Conservation (phyloP, 2,797 vertebrate species). For the Eutrigla gurnardus region DNA sequence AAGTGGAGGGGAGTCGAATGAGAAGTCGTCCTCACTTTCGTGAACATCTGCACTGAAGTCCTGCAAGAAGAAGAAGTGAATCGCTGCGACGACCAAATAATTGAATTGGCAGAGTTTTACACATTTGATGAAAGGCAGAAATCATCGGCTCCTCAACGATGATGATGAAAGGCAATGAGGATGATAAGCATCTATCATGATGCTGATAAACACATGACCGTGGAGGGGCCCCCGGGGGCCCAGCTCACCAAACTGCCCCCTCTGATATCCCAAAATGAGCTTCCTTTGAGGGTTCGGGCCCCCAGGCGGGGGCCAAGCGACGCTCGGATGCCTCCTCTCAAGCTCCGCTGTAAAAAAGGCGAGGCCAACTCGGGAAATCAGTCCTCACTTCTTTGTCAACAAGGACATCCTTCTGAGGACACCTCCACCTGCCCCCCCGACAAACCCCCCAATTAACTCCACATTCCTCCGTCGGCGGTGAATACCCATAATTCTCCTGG, state of each 20-base stretch:
- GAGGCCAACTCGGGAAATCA: conserved; percentile 62
- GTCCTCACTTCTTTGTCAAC: conserved; percentile 72
- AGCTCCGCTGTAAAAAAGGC: conserved; percentile 40
- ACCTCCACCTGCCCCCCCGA: conserved; percentile 43
- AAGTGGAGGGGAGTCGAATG: conserved; percentile 29
- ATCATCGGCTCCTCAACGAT: no score
- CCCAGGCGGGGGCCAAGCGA: conserved; percentile 27
- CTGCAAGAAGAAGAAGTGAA: neutral
- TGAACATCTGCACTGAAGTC: neutral
- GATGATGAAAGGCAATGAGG: conserved; percentile 62
- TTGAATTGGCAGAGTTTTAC: no score
- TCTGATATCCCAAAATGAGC: conserved; percentile 65
- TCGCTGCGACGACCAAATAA: no score
- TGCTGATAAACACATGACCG: conserved; percentile 44
- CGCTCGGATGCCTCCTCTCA: conserved; percentile 20
- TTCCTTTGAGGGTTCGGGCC: conserved; percentile 50
- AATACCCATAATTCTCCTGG: conserved; percentile 58
- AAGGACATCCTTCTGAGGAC: conserved; percentile 75
- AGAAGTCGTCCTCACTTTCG: no score
- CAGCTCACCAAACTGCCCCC: conserved; percentile 25
- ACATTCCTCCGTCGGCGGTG: conserved; percentile 65
- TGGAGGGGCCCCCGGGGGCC: conserved; percentile 21
- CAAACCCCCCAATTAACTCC: conserved; percentile 62
- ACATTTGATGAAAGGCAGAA: no score
- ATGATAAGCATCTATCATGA: conserved; percentile 66